These are phyloP conservation scores for Meghimatium bilineatum DNA, from an alignment of 2,888 invertebrate genomes.

Conservation along the genomic window DNA sequence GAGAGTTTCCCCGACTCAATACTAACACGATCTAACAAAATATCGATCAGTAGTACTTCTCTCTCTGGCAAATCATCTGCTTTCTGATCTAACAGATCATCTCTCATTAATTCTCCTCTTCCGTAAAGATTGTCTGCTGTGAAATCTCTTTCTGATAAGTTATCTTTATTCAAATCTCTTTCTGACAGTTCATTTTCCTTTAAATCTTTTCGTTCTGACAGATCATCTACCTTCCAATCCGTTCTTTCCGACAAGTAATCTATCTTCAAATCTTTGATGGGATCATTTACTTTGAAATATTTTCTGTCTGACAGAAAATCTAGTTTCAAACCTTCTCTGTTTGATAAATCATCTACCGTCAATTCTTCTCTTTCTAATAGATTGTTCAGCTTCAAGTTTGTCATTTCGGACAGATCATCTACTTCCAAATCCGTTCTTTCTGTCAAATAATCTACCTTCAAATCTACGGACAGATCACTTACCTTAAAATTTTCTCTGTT, in stretches of 20 bases:
- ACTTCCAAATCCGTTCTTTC: too few relatives aligned
- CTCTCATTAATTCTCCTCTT: too few relatives aligned
- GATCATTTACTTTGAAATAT: neutral
- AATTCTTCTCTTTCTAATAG: neutral
- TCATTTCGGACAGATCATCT: neutral
- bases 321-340: neutral
- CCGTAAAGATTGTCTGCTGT: too few relatives aligned
- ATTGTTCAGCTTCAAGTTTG: neutral
- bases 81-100: neutral
- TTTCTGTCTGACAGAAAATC: neutral
- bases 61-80: neutral
- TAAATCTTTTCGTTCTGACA: too few relatives aligned
- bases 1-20: too few relatives aligned
- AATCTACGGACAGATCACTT: neutral
- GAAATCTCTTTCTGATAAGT: neutral
- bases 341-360: neutral
- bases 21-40: neutral
- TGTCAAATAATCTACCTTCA: neutral
- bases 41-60: neutral
- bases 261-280: neutral
- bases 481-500: neutral
- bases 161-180: neutral
- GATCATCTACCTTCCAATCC: neutral
- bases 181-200: neutral
- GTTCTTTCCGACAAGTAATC: neutral